A percentile compares a stretch with the other conserved stretches of the same genome.
Evolutionary conservation across 2,113 vertebrate species (phyloP).

Genomic region (human): GRCh38 chr22:39432501-39433000

Average conservation of each 20-base stretch:
- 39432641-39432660: background rate
- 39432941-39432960: background rate
- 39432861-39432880: background rate
- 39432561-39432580: accelerated
- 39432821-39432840: background rate
- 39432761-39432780: background rate
- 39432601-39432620: background rate
- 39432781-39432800: background rate
- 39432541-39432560: background rate
- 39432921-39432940: background rate
- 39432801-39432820: background rate
- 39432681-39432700: background rate
- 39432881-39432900: background rate
- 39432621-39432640: background rate
- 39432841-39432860: background rate
- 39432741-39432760: background rate
- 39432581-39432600: background rate
- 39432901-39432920: background rate
- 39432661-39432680: background rate
- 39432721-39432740: background rate
- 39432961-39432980: background rate
- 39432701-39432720: background rate
- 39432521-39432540: background rate
- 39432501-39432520: background rate
- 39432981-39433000: accelerated